Percentiles rank a stretch among this genome's conserved stretches.
These are phyloP conservation scores for Lemur catta DNA, from an alignment of 2,797 vertebrate genomes.

Conservation along the genomic window DNA sequence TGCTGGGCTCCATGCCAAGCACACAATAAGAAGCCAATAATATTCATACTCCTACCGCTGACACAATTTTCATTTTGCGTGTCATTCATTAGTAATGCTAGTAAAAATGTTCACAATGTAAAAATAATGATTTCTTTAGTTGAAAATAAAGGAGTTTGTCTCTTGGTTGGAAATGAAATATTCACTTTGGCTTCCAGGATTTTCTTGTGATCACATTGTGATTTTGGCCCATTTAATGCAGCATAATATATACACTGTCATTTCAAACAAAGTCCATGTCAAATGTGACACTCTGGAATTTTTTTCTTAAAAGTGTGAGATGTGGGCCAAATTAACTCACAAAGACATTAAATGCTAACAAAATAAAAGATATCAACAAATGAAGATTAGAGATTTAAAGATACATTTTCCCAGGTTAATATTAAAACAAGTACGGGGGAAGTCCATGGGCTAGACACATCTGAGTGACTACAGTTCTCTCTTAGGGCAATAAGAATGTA, in stretches of 20 bases:
- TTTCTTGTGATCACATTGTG: neutral
- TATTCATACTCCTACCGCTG: too few species aligned
- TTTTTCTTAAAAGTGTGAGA: neutral
- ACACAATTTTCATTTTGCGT: neutral
- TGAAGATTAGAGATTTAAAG: neutral
- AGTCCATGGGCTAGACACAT: fast-evolving
- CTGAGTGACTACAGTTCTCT: neutral
- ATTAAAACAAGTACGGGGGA: neutral
- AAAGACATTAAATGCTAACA: neutral
- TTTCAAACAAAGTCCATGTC: neutral
- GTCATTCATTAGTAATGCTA: neutral
- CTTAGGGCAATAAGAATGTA: fast-evolving
- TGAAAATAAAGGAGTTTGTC: neutral
- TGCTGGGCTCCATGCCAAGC: fast-evolving
- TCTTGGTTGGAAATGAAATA: neutral
- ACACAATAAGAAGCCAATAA: neutral
- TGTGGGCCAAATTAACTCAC: neutral
- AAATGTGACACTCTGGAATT: neutral
- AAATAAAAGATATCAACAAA: neutral
- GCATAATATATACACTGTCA: neutral
- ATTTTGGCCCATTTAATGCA: neutral
- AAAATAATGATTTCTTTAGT: neutral
- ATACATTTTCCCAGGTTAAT: neutral
- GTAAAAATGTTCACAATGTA: neutral
- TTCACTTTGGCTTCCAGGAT: neutral